phyloP scores from a whole-genome alignment of 1,140 invertebrate genomes.

The Pollicipes pollicipes region DNA sequence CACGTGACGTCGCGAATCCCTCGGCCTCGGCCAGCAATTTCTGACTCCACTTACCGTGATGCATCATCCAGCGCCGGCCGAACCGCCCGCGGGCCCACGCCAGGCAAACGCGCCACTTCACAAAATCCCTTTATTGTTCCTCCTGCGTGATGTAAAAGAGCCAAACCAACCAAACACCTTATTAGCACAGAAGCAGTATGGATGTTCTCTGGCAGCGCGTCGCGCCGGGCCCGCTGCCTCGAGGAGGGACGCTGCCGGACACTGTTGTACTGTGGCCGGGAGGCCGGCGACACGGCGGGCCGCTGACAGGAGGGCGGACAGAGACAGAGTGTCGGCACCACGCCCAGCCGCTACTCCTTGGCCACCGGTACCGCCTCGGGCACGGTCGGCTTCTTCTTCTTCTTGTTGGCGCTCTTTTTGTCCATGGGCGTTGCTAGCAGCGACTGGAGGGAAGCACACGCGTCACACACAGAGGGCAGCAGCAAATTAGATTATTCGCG shows the following conservation, averaged over 20 bases:
- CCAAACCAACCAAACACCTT: background rate
- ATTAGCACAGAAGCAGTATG: background rate
- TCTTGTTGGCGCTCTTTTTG: conserved; percentile 66
- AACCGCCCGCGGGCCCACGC: too few relatives aligned
- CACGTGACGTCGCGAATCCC: too few relatives aligned
- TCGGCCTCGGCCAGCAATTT: too few relatives aligned
- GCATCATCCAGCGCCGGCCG: too few relatives aligned
- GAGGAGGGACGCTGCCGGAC: too few relatives aligned
- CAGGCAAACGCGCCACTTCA: too few relatives aligned
- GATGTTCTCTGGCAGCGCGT: background rate
- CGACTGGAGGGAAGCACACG: too few relatives aligned
- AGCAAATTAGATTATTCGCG: too few relatives aligned
- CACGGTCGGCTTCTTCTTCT: conserved; percentile 42
- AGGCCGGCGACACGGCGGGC: too few relatives aligned
- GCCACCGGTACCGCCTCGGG: background rate
- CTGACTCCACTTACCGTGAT: too few relatives aligned
- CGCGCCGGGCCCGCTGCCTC: too few relatives aligned
- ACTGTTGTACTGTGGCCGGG: background rate
- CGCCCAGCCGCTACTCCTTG: background rate
- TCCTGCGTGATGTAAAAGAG: conserved; percentile 1
- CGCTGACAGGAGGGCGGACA: background rate
- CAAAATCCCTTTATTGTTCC: conserved; percentile 2
- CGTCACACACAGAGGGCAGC: too few relatives aligned
- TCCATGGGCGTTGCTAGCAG: conserved; percentile 54
- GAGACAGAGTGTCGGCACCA: background rate